Evolutionary conservation across 2,113 vertebrate species (phyloP).

Genomic region (cattle (Bos taurus)): ARS-UCD2.0 NC_037332.1:9591001-9591500

Average conservation of each 20-base stretch:
- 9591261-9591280: accelerated
- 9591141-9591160: neutral
- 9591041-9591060: neutral
- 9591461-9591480: neutral
- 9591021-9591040: neutral
- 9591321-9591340: neutral
- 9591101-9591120: neutral
- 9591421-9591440: neutral
- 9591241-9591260: neutral
- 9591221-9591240: neutral
- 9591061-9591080: neutral
- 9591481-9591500: neutral
- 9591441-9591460: neutral
- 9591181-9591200: neutral
- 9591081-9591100: neutral
- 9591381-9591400: neutral
- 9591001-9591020: neutral
- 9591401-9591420: neutral
- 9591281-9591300: neutral
- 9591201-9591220: accelerated
- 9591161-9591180: accelerated
- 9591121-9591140: neutral
- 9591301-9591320: neutral
- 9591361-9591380: neutral
- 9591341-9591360: neutral